phyloP scores from a whole-genome alignment of 1,140 invertebrate species.

The Hydropsyche tenuis region DNA sequence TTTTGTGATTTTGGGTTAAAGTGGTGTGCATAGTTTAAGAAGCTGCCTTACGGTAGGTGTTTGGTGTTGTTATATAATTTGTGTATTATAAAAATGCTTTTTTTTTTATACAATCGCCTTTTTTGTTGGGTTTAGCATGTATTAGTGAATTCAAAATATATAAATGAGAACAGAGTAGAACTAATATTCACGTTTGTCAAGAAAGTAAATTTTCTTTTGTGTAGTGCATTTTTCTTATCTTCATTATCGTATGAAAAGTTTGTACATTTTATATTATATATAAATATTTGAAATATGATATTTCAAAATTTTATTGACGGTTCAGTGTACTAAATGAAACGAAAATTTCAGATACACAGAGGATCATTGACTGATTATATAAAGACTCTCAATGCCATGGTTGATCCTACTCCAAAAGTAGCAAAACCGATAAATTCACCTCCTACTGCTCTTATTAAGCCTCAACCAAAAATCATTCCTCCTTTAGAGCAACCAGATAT shows the following conservation, averaged over 20 bases:
- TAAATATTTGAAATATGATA: too few species aligned
- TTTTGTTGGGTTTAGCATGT: not conserved
- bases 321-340: not conserved
- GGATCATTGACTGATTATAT: constrained; percentile 58
- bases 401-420: constrained; percentile 54
- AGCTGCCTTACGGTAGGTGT: not conserved
- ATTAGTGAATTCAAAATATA: too few species aligned
- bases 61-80: constrained; percentile 40
- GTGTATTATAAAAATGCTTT: constrained; percentile 20
- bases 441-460: constrained; percentile 52
- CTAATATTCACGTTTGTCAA: too few species aligned
- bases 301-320: too few species aligned
- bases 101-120: constrained; percentile 38
- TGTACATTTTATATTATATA: too few species aligned
- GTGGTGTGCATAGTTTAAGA: not conserved
- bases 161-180: too few species aligned
- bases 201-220: too few species aligned
- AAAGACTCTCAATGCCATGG: constrained; percentile 57
- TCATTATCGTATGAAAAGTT: too few species aligned
- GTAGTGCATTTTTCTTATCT: not conserved
- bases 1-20: constrained; percentile 25
- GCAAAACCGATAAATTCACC: constrained; percentile 53
- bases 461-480: constrained; percentile 51
- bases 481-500: constrained; percentile 50
- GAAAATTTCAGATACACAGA: constrained; percentile 55